Evolutionary conservation across 1,140 invertebrate genomes (phyloP).

Genomic region (Drosophila subpulchrella): DNA sequence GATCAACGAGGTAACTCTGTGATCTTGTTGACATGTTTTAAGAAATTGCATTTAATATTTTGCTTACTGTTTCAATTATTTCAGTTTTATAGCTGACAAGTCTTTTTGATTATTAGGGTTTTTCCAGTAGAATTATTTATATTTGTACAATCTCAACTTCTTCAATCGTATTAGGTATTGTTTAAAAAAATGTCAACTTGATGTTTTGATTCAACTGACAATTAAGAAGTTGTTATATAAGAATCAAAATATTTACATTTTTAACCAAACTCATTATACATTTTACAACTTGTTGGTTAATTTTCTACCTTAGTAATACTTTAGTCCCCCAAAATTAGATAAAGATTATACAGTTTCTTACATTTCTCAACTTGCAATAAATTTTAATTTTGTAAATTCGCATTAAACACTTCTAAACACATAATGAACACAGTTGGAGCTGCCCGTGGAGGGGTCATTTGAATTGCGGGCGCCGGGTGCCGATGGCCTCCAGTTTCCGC

Average conservation of each 20-base stretch:
- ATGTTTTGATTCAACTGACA: neutral
- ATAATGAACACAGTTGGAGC: constrained; percentile 57
- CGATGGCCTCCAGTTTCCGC: constrained; percentile 77
- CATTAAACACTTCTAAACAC: constrained; percentile 62
- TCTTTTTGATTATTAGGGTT: no score
- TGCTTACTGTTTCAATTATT: neutral
- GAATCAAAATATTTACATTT: no score
- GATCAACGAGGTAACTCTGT: constrained; percentile 60
- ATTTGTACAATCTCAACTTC: neutral
- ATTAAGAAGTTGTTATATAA: neutral
- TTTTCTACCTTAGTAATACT: neutral
- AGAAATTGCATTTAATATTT: neutral
- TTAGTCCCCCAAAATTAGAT: neutral
- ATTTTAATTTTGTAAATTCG: constrained; percentile 78
- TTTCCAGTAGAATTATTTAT: constrained; percentile 3
- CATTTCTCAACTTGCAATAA: constrained; percentile 66
- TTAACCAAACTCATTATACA: neutral
- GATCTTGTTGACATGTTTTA: neutral
- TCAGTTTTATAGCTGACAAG: neutral
- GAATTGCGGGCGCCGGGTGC: constrained; percentile 57
- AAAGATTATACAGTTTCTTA: constrained; percentile 19
- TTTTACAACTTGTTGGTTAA: neutral
- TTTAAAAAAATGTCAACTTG: neutral
- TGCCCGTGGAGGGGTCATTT: constrained; percentile 43
- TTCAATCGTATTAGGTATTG: neutral